These are phyloP conservation scores for Tetraodon nigroviridis DNA, from an alignment of 2,113 vertebrate species.

Conservation along the genomic window DNA sequence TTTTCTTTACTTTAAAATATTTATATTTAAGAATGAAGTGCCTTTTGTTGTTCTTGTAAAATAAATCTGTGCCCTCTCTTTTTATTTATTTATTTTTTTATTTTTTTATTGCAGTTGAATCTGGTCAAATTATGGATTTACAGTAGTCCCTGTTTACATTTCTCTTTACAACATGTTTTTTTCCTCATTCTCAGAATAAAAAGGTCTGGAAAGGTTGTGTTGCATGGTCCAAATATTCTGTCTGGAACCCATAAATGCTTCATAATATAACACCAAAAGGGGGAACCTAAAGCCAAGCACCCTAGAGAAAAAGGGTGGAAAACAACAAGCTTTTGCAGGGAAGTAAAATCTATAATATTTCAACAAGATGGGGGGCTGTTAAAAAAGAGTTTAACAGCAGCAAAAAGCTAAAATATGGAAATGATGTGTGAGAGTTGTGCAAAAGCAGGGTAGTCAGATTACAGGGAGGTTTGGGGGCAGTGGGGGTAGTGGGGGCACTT, in stretches of 20 bases:
- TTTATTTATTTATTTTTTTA: no score
- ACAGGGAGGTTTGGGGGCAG: neutral
- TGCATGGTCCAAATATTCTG: conserved; percentile 9
- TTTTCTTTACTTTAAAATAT: no score
- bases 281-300: conserved; percentile 22
- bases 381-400: neutral
- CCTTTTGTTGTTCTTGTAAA: no score
- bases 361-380: neutral
- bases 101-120: no score
- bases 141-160: neutral
- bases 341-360: neutral
- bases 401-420: conserved; percentile 4
- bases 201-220: neutral
- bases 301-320: neutral
- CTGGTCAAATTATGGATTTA: neutral
- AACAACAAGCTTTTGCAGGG: neutral
- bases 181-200: conserved; percentile 3
- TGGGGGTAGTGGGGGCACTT: conserved; percentile 13
- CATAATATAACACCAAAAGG: conserved; percentile 17
- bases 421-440: conserved; percentile 17
- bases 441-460: conserved; percentile 15
- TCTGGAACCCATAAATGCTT: conserved; percentile 37
- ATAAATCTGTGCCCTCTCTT: no score
- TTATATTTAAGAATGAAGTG: no score
- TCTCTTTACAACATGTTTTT: conserved; percentile 13